Percentiles rank a stretch among this genome's conserved stretches.
Evolutionary conservation across 2,888 invertebrate species (phyloP).

Genomic region (Pristionchus mayeri): DNA sequence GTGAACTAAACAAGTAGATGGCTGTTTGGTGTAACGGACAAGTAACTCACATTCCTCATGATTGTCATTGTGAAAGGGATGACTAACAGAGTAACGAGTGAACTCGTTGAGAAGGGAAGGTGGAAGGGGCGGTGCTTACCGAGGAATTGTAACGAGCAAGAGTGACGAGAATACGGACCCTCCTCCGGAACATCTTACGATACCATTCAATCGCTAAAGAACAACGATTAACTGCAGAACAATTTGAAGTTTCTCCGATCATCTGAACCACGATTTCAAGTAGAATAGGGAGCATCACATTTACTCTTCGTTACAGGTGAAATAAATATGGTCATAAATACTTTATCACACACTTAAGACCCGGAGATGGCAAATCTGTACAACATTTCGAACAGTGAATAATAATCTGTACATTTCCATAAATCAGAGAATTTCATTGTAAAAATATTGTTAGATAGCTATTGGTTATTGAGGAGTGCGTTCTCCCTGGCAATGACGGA

Average conservation of each 20-base stretch:
- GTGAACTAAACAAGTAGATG: slow-evolving; percentile 30
- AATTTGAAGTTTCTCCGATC: too few relatives aligned
- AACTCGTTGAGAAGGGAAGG: background rate
- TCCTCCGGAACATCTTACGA: slow-evolving; percentile 9
- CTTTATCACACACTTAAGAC: slow-evolving; percentile 17
- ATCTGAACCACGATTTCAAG: background rate
- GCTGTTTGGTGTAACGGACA: background rate
- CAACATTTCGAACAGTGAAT: slow-evolving; percentile 23
- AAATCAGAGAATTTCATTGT: background rate
- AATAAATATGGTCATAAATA: background rate
- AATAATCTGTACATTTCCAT: slow-evolving; percentile 47
- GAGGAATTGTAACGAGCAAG: slow-evolving; percentile 16
- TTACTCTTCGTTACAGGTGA: slow-evolving; percentile 2
- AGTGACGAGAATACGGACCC: slow-evolving; percentile 14
- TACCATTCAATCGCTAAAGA: background rate
- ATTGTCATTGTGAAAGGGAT: background rate
- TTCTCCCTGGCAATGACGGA: slow-evolving; percentile 74
- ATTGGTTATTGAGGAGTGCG: slow-evolving; percentile 50
- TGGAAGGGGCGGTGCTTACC: background rate
- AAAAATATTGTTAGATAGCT: background rate
- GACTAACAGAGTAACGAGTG: slow-evolving; percentile 20
- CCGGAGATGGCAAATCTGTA: slow-evolving; percentile 16
- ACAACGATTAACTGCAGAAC: background rate
- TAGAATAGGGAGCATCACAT: background rate
- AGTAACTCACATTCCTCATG: background rate